Evolutionary conservation across 2,797 vertebrate species (phyloP).

Genomic region (Carcharodon carcharias): DNA sequence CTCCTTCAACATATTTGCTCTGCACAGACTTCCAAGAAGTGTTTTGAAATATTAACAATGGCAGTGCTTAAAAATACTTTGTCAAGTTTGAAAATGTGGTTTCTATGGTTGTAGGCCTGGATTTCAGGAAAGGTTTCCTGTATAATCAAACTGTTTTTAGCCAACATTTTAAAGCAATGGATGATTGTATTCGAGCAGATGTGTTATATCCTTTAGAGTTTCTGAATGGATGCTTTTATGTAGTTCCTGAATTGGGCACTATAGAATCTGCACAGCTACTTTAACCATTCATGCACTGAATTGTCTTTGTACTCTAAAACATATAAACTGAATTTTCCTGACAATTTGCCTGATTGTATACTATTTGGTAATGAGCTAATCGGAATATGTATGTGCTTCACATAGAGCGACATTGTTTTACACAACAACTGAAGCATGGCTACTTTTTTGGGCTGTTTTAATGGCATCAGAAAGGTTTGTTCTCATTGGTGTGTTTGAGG

Average conservation of each 20-base stretch:
- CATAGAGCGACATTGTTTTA: not conserved
- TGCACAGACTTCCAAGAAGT: not conserved
- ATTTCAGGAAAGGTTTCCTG: not conserved
- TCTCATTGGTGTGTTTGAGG: not conserved
- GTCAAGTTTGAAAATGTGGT: not conserved
- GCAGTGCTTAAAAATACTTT: not conserved
- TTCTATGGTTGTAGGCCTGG: not conserved
- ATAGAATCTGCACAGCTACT: not conserved
- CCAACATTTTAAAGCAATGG: not conserved
- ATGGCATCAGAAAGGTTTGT: not conserved
- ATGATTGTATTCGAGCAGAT: not conserved
- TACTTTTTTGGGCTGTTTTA: not conserved
- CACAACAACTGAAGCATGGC: not conserved
- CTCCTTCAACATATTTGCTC: not conserved
- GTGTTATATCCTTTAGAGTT: not conserved
- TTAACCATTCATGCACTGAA: not conserved
- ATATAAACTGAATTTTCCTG: not conserved
- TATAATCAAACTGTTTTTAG: not conserved
- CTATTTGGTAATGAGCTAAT: not conserved
- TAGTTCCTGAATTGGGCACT: not conserved
- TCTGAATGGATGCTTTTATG: constrained; percentile 1
- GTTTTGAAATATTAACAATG: constrained; percentile 10
- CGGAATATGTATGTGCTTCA: not conserved
- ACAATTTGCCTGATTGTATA: not conserved
- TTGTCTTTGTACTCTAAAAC: not conserved